Percentiles rank a stretch among this genome's conserved stretches.
These are phyloP conservation scores for Pedetes capensis DNA, from an alignment of 2,113 vertebrate species.

Conservation along the genomic window DNA sequence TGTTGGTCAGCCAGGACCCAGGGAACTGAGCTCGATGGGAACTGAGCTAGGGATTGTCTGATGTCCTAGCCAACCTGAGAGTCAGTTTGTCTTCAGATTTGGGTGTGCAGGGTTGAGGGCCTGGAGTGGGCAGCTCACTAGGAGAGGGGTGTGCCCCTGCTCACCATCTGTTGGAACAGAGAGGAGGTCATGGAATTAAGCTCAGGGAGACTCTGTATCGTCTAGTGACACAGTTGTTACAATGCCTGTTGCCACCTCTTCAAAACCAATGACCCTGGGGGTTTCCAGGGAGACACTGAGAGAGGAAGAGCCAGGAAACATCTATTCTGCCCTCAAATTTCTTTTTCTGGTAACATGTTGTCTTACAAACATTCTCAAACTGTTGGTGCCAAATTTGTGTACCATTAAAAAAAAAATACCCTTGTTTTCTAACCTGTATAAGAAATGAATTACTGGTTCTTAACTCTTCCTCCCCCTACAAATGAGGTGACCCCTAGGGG, in stretches of 20 bases:
- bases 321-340: neutral
- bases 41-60: neutral
- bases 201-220: accelerated
- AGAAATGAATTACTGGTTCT: neutral
- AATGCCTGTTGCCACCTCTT: neutral
- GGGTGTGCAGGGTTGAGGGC: neutral
- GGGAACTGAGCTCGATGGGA: neutral
- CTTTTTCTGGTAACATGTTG: neutral
- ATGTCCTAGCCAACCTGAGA: neutral
- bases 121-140: neutral
- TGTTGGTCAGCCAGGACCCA: neutral
- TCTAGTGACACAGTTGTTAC: accelerated
- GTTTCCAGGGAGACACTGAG: neutral
- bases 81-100: neutral
- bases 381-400: neutral
- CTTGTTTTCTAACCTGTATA: neutral
- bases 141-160: neutral
- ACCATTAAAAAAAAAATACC: neutral
- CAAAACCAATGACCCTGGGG: neutral
- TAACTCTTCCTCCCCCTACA: accelerated
- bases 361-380: neutral
- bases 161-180: too few relatives aligned
- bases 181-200: accelerated
- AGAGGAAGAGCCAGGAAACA: neutral
- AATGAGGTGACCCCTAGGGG: neutral